Base-by-base conservation (phyloP, 2,797 vertebrate species). In the Aselliscus stoliczkanus region DNA sequence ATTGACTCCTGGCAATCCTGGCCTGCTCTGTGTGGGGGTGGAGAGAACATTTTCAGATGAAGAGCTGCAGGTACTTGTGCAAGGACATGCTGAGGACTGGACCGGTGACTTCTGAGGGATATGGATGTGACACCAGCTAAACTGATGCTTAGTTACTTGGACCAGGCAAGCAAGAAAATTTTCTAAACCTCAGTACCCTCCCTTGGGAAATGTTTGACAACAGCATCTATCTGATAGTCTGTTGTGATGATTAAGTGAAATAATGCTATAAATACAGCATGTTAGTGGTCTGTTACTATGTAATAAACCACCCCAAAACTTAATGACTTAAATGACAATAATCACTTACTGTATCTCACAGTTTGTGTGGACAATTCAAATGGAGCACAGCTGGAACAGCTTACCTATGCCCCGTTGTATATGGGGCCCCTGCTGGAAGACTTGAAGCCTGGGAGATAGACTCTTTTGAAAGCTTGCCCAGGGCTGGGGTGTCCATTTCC, bases 1-100 rank as follows among this genome's bases (percentile, higher is more conserved):
- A 18, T 21, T n/a, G 56, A 4, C 44, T 37, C n/a, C 34, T 14
- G 18, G 37, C 18, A n/a, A 11, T 5, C 37, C 73, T n/a, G 50
- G 17, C 17, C 56, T 12, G 27, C 2, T 5, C 17, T 6, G 1
- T 1, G 2, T 3, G 3, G 6, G 27, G 2, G 4, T 18, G 13
- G 31, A 37, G 54, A 52, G 44, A 50, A 60, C 50, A 21, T 17
- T 73, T 50, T 29, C 37, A 9, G 65, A 12, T 21, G 34, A 1
- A 64, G 50, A 82, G 4, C 2, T 37, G 37, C 10, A 69, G 27
- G 23, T 42, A 2, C 20, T n/a, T 75, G 25, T 31, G n/a, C 44
- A 34, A 70, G 29, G 5, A 54, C 0, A 3, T 27, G 10, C 58
- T 7, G 37, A 54, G 27, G 64, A 60, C 29, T 31, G 17, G 17